Evolutionary conservation across 2,797 vertebrate species (phyloP), one percentile per base, ranked within the genome.

Genomic region (Telmatherina bonti): DNA sequence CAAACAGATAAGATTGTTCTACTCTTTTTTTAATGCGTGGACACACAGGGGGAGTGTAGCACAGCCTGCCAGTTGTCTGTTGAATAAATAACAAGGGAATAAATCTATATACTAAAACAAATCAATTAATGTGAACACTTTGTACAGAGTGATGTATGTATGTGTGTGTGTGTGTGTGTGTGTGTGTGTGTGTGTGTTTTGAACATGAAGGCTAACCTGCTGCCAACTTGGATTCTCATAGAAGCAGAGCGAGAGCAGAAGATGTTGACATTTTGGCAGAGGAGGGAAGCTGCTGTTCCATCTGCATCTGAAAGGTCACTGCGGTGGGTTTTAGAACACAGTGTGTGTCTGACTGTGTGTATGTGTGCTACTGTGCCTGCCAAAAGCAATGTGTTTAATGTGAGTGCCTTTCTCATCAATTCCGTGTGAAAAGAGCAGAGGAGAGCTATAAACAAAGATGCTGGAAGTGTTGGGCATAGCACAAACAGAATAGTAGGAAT

Each of bases 231-330:
- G 79, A 80, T 86, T 54, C 75, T 76, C 82, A 78, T 16, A 78
- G 77, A 85, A 72, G 64, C 76, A 68, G 72, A 74, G 84, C 60
- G 72, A 82, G 75, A 82, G 80, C 86, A 89, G 77, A 93, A 91
- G 88, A 90, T 89, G 85, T 91, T 94, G 93, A 93, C 92, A 93
- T 93, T 94, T 93, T 92, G 90, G 88, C 92, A 89, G 88, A 43
- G 78, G 78, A 84, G 87, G 67, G 89, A 89, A 89, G 86, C 87
- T 80, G 79, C 83, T 91, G 81, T 76, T 83, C 86, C 84, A 81
- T 92, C 88, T 93, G 86, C 85, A 88, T 91, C 85, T 84, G 69
- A 94, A 94, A 94, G 92, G 93, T 94, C 93, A 94, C 74, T 33
- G 74, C 61, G 57, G 88, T 81, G 79, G 78, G 74, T 86, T 91